Base-by-base conservation (phyloP, 2,888 invertebrate genomes). In the Phaonia tiefii region DNA sequence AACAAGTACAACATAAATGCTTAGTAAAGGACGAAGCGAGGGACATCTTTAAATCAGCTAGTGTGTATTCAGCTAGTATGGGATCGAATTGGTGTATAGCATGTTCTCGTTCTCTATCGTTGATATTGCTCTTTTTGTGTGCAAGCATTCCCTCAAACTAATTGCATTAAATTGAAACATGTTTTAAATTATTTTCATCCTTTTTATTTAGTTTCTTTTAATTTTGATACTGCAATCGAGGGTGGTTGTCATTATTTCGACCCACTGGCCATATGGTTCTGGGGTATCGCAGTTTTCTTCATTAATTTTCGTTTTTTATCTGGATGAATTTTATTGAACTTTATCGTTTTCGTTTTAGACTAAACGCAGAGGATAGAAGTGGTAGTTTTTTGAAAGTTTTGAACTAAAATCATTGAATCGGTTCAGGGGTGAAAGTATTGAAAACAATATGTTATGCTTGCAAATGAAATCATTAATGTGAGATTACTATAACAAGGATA, bases 81-180 rank as follows among this genome's bases (percentile, higher is more conserved):
- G 8, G 4, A 31, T 8, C 8, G n/a, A 31, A 31, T 17, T 22
- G 20, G 2, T 20, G 51, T 20, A 51, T 51, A 13, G 11, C 51
- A 17, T n/a, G n/a, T n/a, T n/a, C n/a, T n/a, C n/a, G n/a, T n/a
- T n/a, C n/a, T n/a, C n/a, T n/a, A n/a, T n/a, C n/a, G n/a, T n/a
- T n/a, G n/a, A n/a, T n/a, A n/a, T n/a, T n/a, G n/a, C n/a, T n/a
- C n/a, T 46, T 46, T 46, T 46, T 46, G 31, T 31, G 3, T 31
- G 31, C 8, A 3, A 5, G 31, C 8, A 5, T 31, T 31, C 3
- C 31, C 8, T 8, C 31, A 31, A 31, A 20, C 10, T 51, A 51
- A 51, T 51, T 51, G 51, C 51, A 51, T 51, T 51, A 51, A 51
- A 51, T 51, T 51, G 51, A 20, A 20, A 20, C 22, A 22, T 4